These are phyloP conservation scores for Remorina albescens DNA, from an alignment of 2,797 vertebrate genomes.

Conservation along the genomic window DNA sequence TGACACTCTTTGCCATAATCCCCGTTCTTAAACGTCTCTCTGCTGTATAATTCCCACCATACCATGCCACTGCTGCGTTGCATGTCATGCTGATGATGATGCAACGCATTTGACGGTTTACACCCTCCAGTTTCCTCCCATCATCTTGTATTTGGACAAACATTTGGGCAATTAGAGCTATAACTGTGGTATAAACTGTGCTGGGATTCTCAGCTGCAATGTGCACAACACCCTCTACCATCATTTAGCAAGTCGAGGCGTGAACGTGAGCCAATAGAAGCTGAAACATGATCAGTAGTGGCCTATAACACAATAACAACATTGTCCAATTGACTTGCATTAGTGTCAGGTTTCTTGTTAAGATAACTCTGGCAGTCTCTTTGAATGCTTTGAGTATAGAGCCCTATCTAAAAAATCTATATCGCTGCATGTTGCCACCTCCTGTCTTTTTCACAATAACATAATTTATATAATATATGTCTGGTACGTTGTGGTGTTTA, in stretches of 20 bases:
- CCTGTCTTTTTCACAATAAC: slow-evolving; percentile 51
- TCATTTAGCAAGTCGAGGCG: slow-evolving; percentile 46
- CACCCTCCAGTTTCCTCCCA: slow-evolving; percentile 48
- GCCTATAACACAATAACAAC: slow-evolving; percentile 57
- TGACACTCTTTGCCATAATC: slow-evolving; percentile 71
- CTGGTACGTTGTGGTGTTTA: slow-evolving; percentile 32
- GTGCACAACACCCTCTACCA: slow-evolving; percentile 46
- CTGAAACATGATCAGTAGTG: slow-evolving; percentile 54
- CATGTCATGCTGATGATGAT: slow-evolving; percentile 62
- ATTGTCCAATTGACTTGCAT: slow-evolving; percentile 76
- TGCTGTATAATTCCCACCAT: slow-evolving; percentile 71
- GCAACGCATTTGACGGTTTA: slow-evolving; percentile 72
- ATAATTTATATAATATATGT: slow-evolving; percentile 69
- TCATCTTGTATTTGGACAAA: slow-evolving; percentile 66
- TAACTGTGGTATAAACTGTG: slow-evolving; percentile 51
- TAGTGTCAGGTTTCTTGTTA: slow-evolving; percentile 77
- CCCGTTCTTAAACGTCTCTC: slow-evolving; percentile 51
- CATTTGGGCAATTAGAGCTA: slow-evolving; percentile 56
- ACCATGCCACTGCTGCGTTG: slow-evolving; percentile 53
- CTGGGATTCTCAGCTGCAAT: slow-evolving; percentile 43
- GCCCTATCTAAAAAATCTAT: slow-evolving; percentile 49
- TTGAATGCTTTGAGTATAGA: slow-evolving; percentile 44
- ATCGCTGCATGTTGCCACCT: slow-evolving; percentile 54
- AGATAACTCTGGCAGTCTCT: slow-evolving; percentile 42
- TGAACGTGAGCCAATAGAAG: slow-evolving; percentile 42